Percentiles rank a stretch among this genome's conserved stretches.
phyloP scores from a whole-genome alignment of 2,888 invertebrate genomes.

The Cheilosia vulpina region DNA sequence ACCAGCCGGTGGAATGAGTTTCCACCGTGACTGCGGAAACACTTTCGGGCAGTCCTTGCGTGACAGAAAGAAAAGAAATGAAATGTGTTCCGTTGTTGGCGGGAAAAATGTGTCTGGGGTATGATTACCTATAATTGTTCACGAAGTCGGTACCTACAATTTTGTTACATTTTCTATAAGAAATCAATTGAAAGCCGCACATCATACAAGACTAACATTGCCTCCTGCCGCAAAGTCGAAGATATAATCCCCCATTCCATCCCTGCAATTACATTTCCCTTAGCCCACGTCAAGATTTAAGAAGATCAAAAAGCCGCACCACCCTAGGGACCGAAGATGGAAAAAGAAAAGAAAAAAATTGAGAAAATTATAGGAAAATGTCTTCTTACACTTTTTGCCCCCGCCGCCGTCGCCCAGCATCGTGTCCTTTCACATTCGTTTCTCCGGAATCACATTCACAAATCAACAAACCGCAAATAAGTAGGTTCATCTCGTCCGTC shows the following conservation, averaged over 20 bases:
- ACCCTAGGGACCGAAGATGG: slow-evolving; percentile 10
- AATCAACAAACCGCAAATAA: slow-evolving; percentile 72
- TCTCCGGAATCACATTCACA: slow-evolving; percentile 47
- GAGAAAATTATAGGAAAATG: not conserved
- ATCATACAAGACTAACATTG: slow-evolving; percentile 27
- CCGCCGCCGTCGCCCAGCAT: slow-evolving; percentile 1
- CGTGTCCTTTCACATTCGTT: slow-evolving; percentile 52
- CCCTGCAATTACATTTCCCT: slow-evolving; percentile 39
- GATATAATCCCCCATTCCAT: not conserved
- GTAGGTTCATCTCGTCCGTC: slow-evolving; percentile 36
- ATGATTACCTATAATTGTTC: not conserved
- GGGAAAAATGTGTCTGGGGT: slow-evolving; percentile 1
- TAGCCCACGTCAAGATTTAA: slow-evolving; percentile 40
- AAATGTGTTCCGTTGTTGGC: slow-evolving; percentile 1
- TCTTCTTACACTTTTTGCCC: not conserved
- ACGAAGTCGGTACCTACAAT: too few relatives aligned
- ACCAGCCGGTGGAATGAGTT: not conserved
- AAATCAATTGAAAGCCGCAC: not conserved
- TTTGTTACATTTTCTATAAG: too few relatives aligned
- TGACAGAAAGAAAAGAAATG: slow-evolving; percentile 27
- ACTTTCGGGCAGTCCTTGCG: slow-evolving; percentile 32
- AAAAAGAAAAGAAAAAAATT: slow-evolving; percentile 7
- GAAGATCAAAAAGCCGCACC: slow-evolving; percentile 41
- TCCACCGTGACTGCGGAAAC: slow-evolving; percentile 22
- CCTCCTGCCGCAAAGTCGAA: not conserved